These are phyloP conservation scores for Thereva unica DNA, from an alignment of 2,888 invertebrate genomes.

Conservation along the genomic window DNA sequence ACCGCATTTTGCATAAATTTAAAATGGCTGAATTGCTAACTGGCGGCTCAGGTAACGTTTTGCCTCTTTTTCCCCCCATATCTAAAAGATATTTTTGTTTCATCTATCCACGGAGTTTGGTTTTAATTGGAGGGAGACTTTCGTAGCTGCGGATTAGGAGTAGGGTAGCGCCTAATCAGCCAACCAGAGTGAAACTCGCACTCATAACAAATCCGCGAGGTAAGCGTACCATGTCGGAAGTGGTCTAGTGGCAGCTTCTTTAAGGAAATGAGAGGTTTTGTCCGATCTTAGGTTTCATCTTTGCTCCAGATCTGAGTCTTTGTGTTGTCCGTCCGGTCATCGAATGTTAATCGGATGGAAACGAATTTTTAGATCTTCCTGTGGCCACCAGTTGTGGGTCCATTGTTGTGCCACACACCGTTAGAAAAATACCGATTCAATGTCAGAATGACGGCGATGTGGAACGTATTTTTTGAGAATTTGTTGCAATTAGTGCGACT, in stretches of 20 bases:
- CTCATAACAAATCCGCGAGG: conserved; percentile 15
- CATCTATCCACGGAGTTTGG: not conserved
- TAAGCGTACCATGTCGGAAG: conserved; percentile 30
- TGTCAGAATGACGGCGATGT: too few species aligned
- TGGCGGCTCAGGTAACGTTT: conserved; percentile 1
- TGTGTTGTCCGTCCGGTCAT: too few species aligned
- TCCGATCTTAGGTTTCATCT: not conserved
- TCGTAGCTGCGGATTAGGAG: not conserved
- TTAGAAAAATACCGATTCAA: too few species aligned
- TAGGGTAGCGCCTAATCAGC: not conserved
- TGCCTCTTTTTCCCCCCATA: not conserved
- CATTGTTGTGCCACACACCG: too few species aligned
- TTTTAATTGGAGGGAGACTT: conserved; percentile 8
- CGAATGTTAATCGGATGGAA: too few species aligned
- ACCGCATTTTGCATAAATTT: conserved; percentile 32
- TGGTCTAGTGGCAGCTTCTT: conserved; percentile 9
- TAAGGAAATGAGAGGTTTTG: not conserved
- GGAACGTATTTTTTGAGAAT: too few species aligned
- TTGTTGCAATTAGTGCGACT: too few species aligned
- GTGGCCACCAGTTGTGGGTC: too few species aligned
- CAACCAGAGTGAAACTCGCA: conserved; percentile 3
- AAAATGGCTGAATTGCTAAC: conserved; percentile 21
- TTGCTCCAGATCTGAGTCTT: conserved; percentile 10
- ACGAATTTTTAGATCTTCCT: too few species aligned
- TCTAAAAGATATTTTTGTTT: not conserved